Evolutionary conservation across 2,113 vertebrate genomes (phyloP), one percentile per base, ranked within the genome.

Genomic region (Himantopus leucocephalus): DNA sequence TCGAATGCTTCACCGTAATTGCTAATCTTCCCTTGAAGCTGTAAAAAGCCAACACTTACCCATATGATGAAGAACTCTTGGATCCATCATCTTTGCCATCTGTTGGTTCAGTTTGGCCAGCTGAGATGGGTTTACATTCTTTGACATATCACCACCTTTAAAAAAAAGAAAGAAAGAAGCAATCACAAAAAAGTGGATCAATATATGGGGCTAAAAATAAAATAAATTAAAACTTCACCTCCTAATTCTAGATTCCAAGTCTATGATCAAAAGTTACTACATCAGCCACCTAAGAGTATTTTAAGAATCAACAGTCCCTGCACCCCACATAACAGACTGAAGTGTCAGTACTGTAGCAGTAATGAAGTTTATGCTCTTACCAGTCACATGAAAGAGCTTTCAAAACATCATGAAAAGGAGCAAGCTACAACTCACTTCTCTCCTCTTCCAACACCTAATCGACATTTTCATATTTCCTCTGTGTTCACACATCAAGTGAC

Each of bases 21-120:
- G 15, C 6, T 35, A 91, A 8, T 43, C 24, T 22, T 45, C 45
- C 79, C 63, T 14, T 43, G 9, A 94, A 86, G 18, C 24, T 73
- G 5, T 75, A 71, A 75, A 63, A 82, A 23, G 56, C n/a, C 52
- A 77, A 47, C 66, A 96, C 96, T 96, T 98, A 99, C 99, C 99
- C 99, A 99, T 99, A 94, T 99, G 99, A 97, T 99, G 99, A 94
- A 99, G 99, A 96, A 99, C 99, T 97, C 99, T 98, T 30, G 99
- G 99, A 97, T 99, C 99, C 99, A 99, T 99, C 99, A 99, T 99
- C 96, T 99, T 99, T 81, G 99, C 99, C 99, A 99, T 99, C 97
- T 99, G 99, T 96, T 99, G 99, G 97, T 99, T 99, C 84, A 99
- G 97, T 98, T 99, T 99, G 87, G 99, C 99, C 98, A 99, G 95